A percentile compares a stretch with the other conserved stretches of the same genome.
Evolutionary conservation across 2,113 vertebrate species (phyloP).

Genomic region (chimpanzee (Pan troglodytes)): NHGRI_mPanTro3-v2.1_pri NC_072413.2:48381501-48382000

Average conservation of each 20-base stretch:
- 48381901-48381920: no score
- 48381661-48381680: background rate
- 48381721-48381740: background rate
- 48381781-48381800: background rate
- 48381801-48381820: no score
- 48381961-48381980: no score
- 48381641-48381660: background rate
- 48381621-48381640: background rate
- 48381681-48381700: background rate
- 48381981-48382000: no score
- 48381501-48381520: background rate
- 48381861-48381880: no score
- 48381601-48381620: background rate
- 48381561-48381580: conserved; percentile 18
- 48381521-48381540: background rate
- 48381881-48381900: no score
- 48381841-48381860: no score
- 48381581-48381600: background rate
- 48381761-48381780: background rate
- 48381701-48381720: background rate
- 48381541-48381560: background rate
- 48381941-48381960: no score
- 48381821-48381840: no score
- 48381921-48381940: no score
- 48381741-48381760: background rate